Conservation (phyloP, 2,113 vertebrate genomes). For the Polypterus senegalus region DNA sequence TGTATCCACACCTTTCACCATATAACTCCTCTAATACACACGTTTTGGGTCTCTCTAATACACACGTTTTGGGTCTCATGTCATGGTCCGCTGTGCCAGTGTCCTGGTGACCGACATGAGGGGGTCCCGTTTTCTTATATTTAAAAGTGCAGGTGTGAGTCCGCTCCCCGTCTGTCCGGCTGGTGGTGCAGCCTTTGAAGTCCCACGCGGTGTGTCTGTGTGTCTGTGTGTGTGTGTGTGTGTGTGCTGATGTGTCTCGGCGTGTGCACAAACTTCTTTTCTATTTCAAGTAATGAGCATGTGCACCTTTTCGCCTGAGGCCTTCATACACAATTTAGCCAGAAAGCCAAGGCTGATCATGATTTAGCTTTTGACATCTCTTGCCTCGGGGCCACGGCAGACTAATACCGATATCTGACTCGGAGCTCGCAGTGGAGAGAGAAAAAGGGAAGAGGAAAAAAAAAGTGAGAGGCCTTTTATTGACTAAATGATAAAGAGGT, state of each 20-base stretch:
- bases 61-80: too few species aligned
- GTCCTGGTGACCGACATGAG: too few species aligned
- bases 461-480: slow-evolving; percentile 92
- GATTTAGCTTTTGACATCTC: slow-evolving; percentile 99
- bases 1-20: too few species aligned
- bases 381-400: slow-evolving; percentile 86
- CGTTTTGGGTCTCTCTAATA: too few species aligned
- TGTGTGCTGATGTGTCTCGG: slow-evolving; percentile 50
- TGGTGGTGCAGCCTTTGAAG: too few species aligned
- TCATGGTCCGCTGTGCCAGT: too few species aligned
- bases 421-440: slow-evolving; percentile 81
- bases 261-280: slow-evolving; percentile 54
- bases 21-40: too few species aligned
- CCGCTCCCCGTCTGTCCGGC: too few species aligned
- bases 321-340: slow-evolving; percentile 99
- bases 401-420: slow-evolving; percentile 99
- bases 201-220: slow-evolving; percentile 22
- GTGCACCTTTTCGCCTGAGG: slow-evolving; percentile 93
- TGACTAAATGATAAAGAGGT: slow-evolving; percentile 99
- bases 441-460: slow-evolving; percentile 61
- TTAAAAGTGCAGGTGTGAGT: too few species aligned
- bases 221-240: slow-evolving; percentile 31
- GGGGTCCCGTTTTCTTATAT: too few species aligned
- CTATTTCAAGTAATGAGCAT: slow-evolving; percentile 98
- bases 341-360: slow-evolving; percentile 99